Conservation (phyloP, 2,797 vertebrate genomes). For the Peromyscus aztecus region DNA sequence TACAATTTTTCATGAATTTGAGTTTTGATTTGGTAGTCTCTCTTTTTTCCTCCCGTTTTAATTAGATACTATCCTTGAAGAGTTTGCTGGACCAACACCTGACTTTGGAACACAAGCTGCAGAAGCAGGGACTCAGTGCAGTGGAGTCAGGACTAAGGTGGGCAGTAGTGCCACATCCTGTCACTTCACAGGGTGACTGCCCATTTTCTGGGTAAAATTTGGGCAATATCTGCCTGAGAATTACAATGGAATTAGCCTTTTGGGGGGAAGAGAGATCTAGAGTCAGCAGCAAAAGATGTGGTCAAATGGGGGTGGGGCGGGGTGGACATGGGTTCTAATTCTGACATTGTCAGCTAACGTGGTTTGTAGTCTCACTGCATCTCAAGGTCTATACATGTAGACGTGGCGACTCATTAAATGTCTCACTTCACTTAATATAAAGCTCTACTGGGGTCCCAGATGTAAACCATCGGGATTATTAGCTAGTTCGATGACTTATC, state of each 20-base stretch:
- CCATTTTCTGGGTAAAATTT: neutral
- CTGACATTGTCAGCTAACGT: neutral
- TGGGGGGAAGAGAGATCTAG: neutral
- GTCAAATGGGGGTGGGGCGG: neutral
- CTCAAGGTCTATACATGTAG: neutral
- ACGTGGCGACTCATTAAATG: neutral
- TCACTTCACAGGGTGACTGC: neutral
- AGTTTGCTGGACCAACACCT: neutral
- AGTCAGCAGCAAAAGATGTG: neutral
- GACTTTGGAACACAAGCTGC: neutral
- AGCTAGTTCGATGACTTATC: neutral
- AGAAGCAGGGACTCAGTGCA: neutral
- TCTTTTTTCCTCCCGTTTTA: neutral
- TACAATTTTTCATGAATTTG: slow-evolving; percentile 13
- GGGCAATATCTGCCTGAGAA: neutral
- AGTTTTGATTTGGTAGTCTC: neutral
- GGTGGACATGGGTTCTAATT: neutral
- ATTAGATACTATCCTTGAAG: neutral
- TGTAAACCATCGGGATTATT: neutral
- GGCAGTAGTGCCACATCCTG: neutral
- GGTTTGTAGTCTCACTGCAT: neutral
- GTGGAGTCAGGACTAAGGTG: fast-evolving
- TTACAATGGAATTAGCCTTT: neutral
- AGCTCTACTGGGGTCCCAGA: neutral
- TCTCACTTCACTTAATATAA: neutral